phyloP scores from a whole-genome alignment of 1,140 invertebrate species.

The Drosophila rufa region DNA sequence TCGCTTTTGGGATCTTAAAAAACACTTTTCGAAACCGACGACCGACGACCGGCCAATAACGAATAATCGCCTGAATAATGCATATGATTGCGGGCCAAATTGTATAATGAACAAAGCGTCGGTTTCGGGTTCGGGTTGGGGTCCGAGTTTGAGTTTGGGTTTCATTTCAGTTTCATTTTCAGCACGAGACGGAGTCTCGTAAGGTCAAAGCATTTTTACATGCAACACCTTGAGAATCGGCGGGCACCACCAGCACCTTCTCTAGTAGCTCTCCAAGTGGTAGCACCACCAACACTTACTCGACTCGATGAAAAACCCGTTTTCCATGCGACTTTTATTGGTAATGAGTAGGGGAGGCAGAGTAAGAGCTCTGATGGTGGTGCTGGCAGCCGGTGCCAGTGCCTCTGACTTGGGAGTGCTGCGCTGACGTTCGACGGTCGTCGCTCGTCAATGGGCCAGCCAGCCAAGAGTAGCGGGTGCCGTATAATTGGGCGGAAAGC shows the following conservation, averaged over 20 bases:
- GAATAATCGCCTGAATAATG: conserved; percentile 60
- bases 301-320: conserved; percentile 3
- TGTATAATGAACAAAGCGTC: conserved; percentile 46
- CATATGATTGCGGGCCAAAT: conserved; percentile 64
- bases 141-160: neutral
- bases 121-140: neutral
- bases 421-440: conserved; percentile 5
- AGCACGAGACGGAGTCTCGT: conserved; percentile 29
- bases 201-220: conserved; percentile 71
- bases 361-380: conserved; percentile 8
- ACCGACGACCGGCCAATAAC: conserved; percentile 10
- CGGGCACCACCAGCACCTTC: conserved; percentile 25
- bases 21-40: neutral
- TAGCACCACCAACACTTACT: neutral
- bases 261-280: neutral
- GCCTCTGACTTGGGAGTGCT: conserved; percentile 2
- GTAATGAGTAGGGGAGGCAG: conserved; percentile 20
- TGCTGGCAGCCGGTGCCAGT: conserved; percentile 1
- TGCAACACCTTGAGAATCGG: conserved; percentile 70
- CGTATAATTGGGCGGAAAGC: conserved; percentile 68
- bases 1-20: conserved; percentile 4
- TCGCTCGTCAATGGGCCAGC: conserved; percentile 33
- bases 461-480: conserved; percentile 27
- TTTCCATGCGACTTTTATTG: conserved; percentile 24
- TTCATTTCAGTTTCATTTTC: conserved; percentile 8